phyloP scores from a whole-genome alignment of 2,113 vertebrate genomes.

The Mus musculus region DNA sequence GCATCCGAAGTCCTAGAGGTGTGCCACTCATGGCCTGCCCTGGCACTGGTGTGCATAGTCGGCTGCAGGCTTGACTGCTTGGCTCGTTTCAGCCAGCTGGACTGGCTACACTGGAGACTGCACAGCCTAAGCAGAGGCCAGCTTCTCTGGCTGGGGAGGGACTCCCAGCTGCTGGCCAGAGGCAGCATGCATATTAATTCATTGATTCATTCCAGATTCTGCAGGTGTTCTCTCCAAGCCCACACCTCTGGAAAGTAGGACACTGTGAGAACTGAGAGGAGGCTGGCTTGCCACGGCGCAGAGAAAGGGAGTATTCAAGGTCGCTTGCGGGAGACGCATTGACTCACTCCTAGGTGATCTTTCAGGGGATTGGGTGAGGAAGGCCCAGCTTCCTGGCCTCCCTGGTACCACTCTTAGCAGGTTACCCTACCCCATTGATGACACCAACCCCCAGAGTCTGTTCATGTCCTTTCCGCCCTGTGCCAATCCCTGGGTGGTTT shows the following conservation, averaged over 20 bases:
- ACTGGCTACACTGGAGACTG: fast-evolving
- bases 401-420: background rate
- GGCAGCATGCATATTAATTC: fast-evolving
- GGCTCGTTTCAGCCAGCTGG: no score
- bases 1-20: background rate
- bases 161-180: background rate
- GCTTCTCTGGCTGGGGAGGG: background rate
- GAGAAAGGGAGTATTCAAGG: fast-evolving
- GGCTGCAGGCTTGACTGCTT: fast-evolving
- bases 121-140: fast-evolving
- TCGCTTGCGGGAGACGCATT: background rate
- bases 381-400: background rate
- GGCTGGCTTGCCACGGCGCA: fast-evolving
- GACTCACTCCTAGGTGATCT: background rate
- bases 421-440: background rate
- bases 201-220: fast-evolving
- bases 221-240: fast-evolving
- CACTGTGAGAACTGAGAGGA: background rate
- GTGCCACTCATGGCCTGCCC: no score
- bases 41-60: no score
- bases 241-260: fast-evolving
- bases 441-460: background rate
- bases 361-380: fast-evolving
- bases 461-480: background rate
- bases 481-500: background rate